Conservation (phyloP, 2,888 invertebrate genomes). For the Acleris holmiana region DNA sequence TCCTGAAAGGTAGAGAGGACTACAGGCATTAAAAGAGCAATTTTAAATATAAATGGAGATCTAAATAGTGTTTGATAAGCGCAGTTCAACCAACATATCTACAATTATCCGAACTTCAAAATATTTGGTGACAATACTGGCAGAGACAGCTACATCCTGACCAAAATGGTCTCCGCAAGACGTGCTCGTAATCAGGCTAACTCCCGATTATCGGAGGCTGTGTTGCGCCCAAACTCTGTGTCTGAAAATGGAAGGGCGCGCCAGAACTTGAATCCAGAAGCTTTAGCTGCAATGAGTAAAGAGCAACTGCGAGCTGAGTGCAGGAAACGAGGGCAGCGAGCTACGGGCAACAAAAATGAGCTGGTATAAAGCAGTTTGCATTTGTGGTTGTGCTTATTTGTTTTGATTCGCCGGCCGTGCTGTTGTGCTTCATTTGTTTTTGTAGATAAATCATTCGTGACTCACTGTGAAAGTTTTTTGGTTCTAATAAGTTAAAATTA, state of each 20-base stretch:
- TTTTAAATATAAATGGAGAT: constrained; percentile 21
- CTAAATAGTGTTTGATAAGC: constrained; percentile 14
- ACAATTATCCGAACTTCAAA: constrained; percentile 44
- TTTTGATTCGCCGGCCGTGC: constrained; percentile 63
- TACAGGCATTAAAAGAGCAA: constrained; percentile 30
- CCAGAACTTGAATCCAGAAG: constrained; percentile 75
- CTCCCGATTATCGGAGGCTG: constrained; percentile 53
- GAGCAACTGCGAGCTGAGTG: constrained; percentile 88
- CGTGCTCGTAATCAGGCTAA: constrained; percentile 75
- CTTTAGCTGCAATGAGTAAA: constrained; percentile 86
- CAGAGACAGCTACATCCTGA: constrained; percentile 47
- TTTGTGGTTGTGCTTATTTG: constrained; percentile 69
- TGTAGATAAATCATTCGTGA: constrained; percentile 43
- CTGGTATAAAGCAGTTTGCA: constrained; percentile 85
- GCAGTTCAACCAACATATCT: constrained; percentile 30
- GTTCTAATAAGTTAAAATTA: constrained; percentile 15
- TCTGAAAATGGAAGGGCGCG: constrained; percentile 74
- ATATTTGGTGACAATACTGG: constrained; percentile 38
- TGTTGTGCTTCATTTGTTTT: constrained; percentile 64
- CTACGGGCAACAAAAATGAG: constrained; percentile 88
- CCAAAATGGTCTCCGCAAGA: constrained; percentile 72
- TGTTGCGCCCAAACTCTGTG: constrained; percentile 74
- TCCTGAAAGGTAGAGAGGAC: constrained; percentile 44
- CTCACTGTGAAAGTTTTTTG: constrained; percentile 23
- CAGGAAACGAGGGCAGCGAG: constrained; percentile 87